Evolutionary conservation across 2,888 invertebrate genomes (phyloP).

Genomic region (Heliconius hortense): DNA sequence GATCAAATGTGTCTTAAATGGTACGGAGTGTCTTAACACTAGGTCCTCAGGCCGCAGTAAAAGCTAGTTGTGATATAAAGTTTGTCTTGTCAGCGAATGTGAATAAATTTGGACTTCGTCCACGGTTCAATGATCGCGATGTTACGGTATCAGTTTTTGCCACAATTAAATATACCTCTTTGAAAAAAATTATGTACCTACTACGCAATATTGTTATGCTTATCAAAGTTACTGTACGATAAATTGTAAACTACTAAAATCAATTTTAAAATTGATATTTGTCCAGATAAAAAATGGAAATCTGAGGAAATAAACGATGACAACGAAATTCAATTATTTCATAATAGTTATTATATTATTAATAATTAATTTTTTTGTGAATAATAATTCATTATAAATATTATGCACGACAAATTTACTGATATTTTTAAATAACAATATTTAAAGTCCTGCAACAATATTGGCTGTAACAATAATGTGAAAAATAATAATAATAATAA

Average conservation of each 20-base stretch:
- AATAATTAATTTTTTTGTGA: too few species aligned
- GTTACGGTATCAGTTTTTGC: slow-evolving; percentile 26
- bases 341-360: too few species aligned
- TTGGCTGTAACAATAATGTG: not conserved
- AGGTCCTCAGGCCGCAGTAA: not conserved
- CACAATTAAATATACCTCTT: slow-evolving; percentile 22
- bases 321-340: too few species aligned
- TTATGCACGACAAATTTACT: too few species aligned
- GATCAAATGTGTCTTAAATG: too few species aligned
- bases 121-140: slow-evolving; percentile 33
- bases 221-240: not conserved
- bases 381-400: too few species aligned
- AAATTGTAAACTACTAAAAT: not conserved
- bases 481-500: too few species aligned
- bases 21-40: too few species aligned
- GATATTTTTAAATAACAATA: not conserved
- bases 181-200: slow-evolving; percentile 13
- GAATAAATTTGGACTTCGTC: slow-evolving; percentile 34
- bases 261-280: not conserved
- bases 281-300: not conserved
- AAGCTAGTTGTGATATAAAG: not conserved
- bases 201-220: slow-evolving; percentile 5
- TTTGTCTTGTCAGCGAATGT: slow-evolving; percentile 21
- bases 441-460: not conserved
- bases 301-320: too few species aligned